These are phyloP conservation scores for Carterocephalus palaemon DNA, from an alignment of 2,888 invertebrate species.

Conservation along the genomic window DNA sequence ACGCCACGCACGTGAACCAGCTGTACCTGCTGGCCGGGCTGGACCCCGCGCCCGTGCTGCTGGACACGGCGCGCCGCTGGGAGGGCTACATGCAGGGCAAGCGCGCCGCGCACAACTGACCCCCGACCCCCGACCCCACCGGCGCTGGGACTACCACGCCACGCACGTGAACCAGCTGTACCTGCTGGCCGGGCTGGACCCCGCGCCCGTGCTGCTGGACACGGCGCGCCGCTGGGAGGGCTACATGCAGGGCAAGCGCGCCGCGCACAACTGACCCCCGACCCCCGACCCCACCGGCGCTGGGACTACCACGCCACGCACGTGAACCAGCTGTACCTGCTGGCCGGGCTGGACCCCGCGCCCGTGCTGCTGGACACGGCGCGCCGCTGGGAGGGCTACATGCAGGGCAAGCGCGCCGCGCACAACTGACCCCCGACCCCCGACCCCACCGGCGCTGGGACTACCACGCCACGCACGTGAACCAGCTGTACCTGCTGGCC, in stretches of 20 bases:
- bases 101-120: slow-evolving; percentile 94
- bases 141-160: slow-evolving; percentile 99
- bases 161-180: slow-evolving; percentile 98
- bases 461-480: no score
- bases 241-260: slow-evolving; percentile 96
- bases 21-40: slow-evolving; percentile 91
- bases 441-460: no score
- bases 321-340: slow-evolving; percentile 94
- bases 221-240: slow-evolving; percentile 96
- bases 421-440: no score
- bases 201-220: slow-evolving; percentile 87
- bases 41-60: slow-evolving; percentile 88
- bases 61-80: slow-evolving; percentile 93
- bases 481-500: no score
- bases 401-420: slow-evolving; percentile 95
- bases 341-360: slow-evolving; percentile 91
- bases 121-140: slow-evolving; percentile 95
- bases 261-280: slow-evolving; percentile 94
- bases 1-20: slow-evolving; percentile 98
- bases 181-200: slow-evolving; percentile 90
- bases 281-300: slow-evolving; percentile 96
- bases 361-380: slow-evolving; percentile 90
- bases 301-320: slow-evolving; percentile 99
- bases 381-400: slow-evolving; percentile 95
- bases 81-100: slow-evolving; percentile 97